Evolutionary conservation across 2,113 vertebrate species (phyloP).

Genomic region (Spea bombifrons): DNA sequence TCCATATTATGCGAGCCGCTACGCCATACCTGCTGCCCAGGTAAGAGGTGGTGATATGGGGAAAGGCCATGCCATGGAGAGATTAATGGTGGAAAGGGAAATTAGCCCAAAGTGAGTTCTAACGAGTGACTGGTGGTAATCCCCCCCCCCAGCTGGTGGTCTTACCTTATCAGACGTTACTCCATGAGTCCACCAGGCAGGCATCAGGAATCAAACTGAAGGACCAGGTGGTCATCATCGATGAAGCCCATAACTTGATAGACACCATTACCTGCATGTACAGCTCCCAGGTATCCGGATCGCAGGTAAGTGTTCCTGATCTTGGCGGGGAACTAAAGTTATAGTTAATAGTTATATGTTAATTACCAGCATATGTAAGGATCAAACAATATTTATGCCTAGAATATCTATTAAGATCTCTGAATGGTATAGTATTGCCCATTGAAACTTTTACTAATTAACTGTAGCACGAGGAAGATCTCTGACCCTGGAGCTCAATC

Average conservation of each 20-base stretch:
- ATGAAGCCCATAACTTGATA: conserved; percentile 94
- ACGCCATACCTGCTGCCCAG: conserved; percentile 82
- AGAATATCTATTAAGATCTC: no score
- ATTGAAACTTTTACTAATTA: no score
- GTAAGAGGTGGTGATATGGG: conserved; percentile 46
- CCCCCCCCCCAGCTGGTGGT: conserved; percentile 79
- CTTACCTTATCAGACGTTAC: conserved; percentile 90
- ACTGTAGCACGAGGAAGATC: no score
- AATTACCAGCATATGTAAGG: no score
- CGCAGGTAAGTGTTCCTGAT: conserved; percentile 73
- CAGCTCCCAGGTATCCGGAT: conserved; percentile 78
- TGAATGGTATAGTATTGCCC: no score
- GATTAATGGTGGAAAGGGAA: no score
- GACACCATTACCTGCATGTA: conserved; percentile 89
- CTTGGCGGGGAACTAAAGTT: no score
- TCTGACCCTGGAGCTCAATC: no score
- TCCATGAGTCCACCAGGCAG: conserved; percentile 82
- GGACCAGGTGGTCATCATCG: conserved; percentile 89
- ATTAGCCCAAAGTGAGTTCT: no score
- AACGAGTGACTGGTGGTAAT: neutral
- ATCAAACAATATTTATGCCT: no score
- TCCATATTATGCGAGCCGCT: conserved; percentile 87
- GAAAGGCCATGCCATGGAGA: no score
- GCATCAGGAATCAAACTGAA: conserved; percentile 87
- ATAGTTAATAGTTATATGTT: no score